phyloP scores from a whole-genome alignment of 2,797 vertebrate species.

The Phylloscopus collybita region DNA sequence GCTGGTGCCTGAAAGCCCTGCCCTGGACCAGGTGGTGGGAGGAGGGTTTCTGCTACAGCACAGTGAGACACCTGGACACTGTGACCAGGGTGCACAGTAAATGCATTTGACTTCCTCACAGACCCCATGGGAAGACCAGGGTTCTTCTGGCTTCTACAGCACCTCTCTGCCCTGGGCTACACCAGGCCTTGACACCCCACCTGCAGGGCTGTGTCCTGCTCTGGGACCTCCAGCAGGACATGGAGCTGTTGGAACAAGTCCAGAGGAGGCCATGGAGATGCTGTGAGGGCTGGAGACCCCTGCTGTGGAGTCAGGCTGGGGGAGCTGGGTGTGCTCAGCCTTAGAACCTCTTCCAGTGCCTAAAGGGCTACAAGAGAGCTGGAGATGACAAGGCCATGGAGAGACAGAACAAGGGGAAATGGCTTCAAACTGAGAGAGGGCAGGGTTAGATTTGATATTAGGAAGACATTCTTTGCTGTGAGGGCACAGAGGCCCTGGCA shows the following conservation, averaged over 20 bases:
- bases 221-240: background rate
- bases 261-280: background rate
- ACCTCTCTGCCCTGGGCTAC: background rate
- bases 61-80: background rate
- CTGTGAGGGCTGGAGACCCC: background rate
- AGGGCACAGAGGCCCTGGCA: background rate
- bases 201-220: background rate
- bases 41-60: background rate
- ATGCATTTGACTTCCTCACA: background rate
- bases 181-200: background rate
- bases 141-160: background rate
- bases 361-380: background rate
- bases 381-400: background rate
- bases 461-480: background rate
- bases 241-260: background rate
- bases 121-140: background rate
- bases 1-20: background rate
- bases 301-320: background rate
- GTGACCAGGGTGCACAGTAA: background rate
- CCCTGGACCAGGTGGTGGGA: background rate
- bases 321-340: fast-evolving
- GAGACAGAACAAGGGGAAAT: background rate
- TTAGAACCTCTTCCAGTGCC: background rate
- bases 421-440: background rate
- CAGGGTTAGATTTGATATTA: background rate